A percentile compares a stretch with the other conserved stretches of the same genome.
Evolutionary conservation across 1,140 invertebrate genomes (phyloP).

Genomic region (Nephotettix cincticeps): DNA sequence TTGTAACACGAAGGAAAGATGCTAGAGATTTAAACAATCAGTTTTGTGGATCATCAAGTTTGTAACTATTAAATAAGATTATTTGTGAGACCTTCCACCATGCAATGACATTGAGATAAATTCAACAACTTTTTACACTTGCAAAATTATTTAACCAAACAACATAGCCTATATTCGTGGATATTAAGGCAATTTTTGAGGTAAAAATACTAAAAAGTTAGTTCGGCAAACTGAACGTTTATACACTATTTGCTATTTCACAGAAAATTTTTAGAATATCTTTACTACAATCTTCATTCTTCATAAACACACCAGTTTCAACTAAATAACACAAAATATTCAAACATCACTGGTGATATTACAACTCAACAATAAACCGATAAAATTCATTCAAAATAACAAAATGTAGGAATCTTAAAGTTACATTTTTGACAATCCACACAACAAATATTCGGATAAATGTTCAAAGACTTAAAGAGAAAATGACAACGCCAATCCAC

Average conservation of each 20-base stretch:
- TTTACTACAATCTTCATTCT: neutral
- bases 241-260: neutral
- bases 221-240: too few relatives aligned
- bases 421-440: neutral
- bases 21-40: neutral
- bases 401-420: neutral
- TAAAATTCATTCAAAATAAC: neutral
- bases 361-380: neutral
- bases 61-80: too few relatives aligned
- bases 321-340: neutral
- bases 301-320: neutral
- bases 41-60: neutral
- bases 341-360: neutral
- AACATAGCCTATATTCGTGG: too few relatives aligned
- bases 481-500: slow-evolving; percentile 11
- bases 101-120: too few relatives aligned
- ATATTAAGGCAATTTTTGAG: too few relatives aligned
- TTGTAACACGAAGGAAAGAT: neutral
- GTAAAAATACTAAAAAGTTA: too few relatives aligned
- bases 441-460: neutral
- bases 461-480: neutral
- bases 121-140: too few relatives aligned
- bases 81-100: too few relatives aligned
- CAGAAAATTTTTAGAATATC: neutral
- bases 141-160: too few relatives aligned